phyloP scores from a whole-genome alignment of 2,113 vertebrate genomes.

The Peromyscus polionotus region DNA sequence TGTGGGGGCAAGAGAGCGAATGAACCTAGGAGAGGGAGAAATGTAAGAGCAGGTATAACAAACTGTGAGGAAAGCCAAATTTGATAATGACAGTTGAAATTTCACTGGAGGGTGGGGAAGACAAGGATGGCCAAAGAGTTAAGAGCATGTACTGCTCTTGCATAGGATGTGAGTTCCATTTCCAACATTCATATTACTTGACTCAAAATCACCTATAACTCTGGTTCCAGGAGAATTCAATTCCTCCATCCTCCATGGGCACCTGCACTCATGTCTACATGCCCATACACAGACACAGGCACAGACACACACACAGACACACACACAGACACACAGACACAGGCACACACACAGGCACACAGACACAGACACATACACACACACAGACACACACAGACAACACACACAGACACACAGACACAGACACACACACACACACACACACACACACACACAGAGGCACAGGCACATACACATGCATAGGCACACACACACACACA shows the following conservation, averaged over 20 bases:
- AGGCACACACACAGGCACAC: neutral
- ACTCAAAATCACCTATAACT: neutral
- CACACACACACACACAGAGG: too few relatives aligned
- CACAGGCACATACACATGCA: too few relatives aligned
- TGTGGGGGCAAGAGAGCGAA: neutral
- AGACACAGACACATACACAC: too few relatives aligned
- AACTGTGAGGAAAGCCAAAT: slow-evolving; percentile 15
- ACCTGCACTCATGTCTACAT: neutral
- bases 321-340: neutral
- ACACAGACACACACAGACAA: neutral
- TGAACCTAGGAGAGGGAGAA: neutral
- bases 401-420: neutral
- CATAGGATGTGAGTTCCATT: neutral
- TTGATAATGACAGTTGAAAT: neutral
- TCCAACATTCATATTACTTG: neutral
- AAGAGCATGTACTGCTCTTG: neutral
- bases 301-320: too few relatives aligned
- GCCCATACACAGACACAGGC: neutral
- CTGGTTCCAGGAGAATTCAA: neutral
- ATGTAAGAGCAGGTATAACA: neutral
- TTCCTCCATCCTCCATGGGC: neutral
- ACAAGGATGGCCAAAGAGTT: neutral
- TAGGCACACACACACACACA: neutral
- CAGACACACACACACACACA: neutral
- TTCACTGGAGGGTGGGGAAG: too few relatives aligned